Evolutionary conservation across 1,140 invertebrate genomes (phyloP).

Genomic region (Ceratitis capitata): DNA sequence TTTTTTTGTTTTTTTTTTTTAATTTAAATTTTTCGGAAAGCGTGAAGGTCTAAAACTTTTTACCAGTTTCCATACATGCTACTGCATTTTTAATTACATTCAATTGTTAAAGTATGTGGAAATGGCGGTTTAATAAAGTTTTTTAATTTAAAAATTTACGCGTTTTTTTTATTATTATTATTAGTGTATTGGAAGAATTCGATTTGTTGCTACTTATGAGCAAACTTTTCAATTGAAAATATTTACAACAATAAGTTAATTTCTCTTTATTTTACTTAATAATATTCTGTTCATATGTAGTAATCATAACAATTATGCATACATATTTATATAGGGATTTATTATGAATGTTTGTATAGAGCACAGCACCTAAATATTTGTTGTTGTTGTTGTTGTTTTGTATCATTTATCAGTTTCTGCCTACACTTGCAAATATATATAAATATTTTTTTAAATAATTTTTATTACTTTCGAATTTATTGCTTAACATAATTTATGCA

Average conservation of each 20-base stretch:
- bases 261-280: too few species aligned
- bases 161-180: too few species aligned
- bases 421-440: too few species aligned
- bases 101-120: neutral
- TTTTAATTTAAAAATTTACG: neutral
- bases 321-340: neutral
- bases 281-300: too few species aligned
- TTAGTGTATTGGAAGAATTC: constrained; percentile 28
- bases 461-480: too few species aligned
- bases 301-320: neutral
- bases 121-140: neutral
- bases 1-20: neutral
- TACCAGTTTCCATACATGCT: neutral
- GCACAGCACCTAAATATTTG: constrained; percentile 16
- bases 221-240: neutral
- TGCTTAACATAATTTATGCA: too few species aligned
- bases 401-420: neutral
- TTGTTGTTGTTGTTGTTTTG: neutral
- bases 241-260: neutral
- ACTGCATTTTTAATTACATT: too few species aligned
- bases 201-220: neutral
- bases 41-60: neutral
- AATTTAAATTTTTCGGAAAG: neutral
- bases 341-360: constrained; percentile 4
- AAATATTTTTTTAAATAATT: too few species aligned